phyloP scores from a whole-genome alignment of 2,797 vertebrate species.

The Okamejei kenojei region DNA sequence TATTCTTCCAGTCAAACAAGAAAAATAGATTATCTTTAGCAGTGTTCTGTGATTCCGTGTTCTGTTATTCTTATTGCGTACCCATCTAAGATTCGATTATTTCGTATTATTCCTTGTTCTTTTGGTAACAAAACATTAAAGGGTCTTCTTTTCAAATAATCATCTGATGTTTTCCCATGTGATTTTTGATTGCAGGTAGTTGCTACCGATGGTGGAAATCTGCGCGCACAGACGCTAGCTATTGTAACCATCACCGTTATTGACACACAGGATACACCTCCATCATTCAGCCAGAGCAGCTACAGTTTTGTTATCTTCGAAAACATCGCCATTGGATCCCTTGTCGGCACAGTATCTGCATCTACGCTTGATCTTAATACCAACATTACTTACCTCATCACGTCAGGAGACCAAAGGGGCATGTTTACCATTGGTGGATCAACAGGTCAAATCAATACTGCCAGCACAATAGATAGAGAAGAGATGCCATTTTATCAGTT shows the following conservation, averaged over 20 bases:
- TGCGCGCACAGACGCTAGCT: constrained; percentile 77
- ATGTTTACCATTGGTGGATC: constrained; percentile 69
- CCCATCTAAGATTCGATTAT: not conserved
- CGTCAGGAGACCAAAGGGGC: constrained; percentile 83
- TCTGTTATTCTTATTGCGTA: not conserved
- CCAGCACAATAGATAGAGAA: constrained; percentile 80
- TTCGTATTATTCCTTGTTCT: not conserved
- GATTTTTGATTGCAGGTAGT: constrained; percentile 60
- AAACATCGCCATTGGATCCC: constrained; percentile 75
- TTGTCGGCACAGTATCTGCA: constrained; percentile 80
- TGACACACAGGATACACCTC: constrained; percentile 92
- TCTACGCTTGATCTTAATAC: constrained; percentile 85
- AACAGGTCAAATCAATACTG: constrained; percentile 76
- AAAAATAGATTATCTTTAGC: not conserved
- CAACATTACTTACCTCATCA: constrained; percentile 91
- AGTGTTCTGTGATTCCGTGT: not conserved
- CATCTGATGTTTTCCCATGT: not conserved
- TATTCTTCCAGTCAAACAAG: not conserved
- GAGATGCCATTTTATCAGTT: constrained; percentile 88
- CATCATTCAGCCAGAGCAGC: constrained; percentile 72
- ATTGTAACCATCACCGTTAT: constrained; percentile 88
- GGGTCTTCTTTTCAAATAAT: not conserved
- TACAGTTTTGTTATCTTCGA: constrained; percentile 98
- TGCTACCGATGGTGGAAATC: constrained; percentile 76
- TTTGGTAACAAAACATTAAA: not conserved